A percentile compares a stretch with the other conserved stretches of the same genome.
Evolutionary conservation across 1,140 invertebrate species (phyloP).

Genomic region (Zeugodacus cucurbitae): DNA sequence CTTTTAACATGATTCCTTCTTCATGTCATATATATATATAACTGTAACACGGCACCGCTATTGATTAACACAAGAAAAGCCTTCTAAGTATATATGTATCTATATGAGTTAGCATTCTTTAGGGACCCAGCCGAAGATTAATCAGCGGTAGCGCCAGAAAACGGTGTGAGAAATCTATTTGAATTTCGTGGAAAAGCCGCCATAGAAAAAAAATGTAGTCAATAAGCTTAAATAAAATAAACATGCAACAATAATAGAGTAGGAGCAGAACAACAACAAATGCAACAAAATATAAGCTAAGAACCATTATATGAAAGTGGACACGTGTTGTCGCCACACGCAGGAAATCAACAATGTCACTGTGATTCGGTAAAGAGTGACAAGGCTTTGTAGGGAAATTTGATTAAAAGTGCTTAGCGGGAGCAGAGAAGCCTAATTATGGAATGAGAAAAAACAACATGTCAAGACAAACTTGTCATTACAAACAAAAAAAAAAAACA

Average conservation of each 20-base stretch:
- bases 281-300: background rate
- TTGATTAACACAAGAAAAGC: background rate
- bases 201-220: background rate
- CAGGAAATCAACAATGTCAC: background rate
- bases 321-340: background rate
- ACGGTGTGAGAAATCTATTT: background rate
- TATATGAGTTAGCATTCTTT: background rate
- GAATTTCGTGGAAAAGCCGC: background rate
- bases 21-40: too few relatives aligned
- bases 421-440: background rate
- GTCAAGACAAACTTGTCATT: background rate
- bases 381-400: background rate
- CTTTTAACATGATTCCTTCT: too few relatives aligned
- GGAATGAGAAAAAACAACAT: background rate
- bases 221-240: constrained; percentile 10
- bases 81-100: background rate
- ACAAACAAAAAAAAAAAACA: background rate
- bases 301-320: background rate
- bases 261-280: background rate
- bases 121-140: background rate
- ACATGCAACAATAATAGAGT: background rate
- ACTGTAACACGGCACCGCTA: background rate
- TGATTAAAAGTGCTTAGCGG: background rate
- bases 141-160: background rate
- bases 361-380: background rate